Percentiles rank a stretch among this genome's conserved stretches.
These are phyloP conservation scores for Pachliopta kotzebuea DNA, from an alignment of 2,888 invertebrate genomes.

Conservation along the genomic window DNA sequence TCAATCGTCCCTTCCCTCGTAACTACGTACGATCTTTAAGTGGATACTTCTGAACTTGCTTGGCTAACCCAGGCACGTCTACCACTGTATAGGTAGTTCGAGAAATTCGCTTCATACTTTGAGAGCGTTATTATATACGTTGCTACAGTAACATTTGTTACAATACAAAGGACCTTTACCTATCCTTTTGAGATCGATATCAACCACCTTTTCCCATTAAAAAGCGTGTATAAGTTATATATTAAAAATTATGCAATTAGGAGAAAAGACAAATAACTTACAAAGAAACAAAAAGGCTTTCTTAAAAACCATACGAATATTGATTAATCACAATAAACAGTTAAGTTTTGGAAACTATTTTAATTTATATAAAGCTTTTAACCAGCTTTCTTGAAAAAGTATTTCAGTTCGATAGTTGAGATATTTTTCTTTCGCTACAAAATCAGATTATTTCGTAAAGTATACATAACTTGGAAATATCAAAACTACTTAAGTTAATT, in stretches of 20 bases:
- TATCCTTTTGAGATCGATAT: background rate
- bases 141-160: background rate
- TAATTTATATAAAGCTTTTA: no score
- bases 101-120: background rate
- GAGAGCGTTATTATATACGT: background rate
- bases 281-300: background rate
- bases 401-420: background rate
- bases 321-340: background rate
- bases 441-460: background rate
- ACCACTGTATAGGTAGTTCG: slow-evolving; percentile 2
- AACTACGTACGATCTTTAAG: slow-evolving; percentile 2
- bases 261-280: background rate
- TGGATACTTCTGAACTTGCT: slow-evolving; percentile 6
- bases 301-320: background rate
- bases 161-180: background rate
- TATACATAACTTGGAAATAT: background rate
- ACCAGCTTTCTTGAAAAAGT: background rate
- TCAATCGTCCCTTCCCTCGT: slow-evolving; percentile 2
- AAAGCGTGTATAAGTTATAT: no score
- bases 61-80: slow-evolving; percentile 15
- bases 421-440: background rate
- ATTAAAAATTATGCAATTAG: background rate
- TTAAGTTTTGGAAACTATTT: no score
- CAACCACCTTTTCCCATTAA: no score
- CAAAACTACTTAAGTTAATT: background rate